Base-by-base conservation (phyloP, 2,113 vertebrate genomes). In the Galeopterus variegatus region DNA sequence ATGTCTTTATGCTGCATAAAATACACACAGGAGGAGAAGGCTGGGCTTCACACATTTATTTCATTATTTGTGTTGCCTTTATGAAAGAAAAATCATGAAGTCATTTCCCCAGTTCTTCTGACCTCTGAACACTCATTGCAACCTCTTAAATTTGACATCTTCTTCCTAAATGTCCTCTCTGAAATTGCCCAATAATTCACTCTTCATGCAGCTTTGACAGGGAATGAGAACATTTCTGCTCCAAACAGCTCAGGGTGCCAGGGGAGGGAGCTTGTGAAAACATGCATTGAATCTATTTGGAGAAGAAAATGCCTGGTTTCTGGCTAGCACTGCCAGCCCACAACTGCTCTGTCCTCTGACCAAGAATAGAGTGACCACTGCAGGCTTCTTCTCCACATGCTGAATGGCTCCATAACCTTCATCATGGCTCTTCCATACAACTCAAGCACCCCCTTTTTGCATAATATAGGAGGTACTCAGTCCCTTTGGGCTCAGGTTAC, bases 1-100 rank as follows among this genome's bases (percentile, higher is more conserved):
- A 9, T 72, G 96, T 56, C 93, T 88, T 52, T 52, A 69, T 73
- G 96, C 94, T 69, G 96, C 95, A 48, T 88, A 93, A 95, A 98
- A 90, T 67, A 79, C 93, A 87, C 94, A 52, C 83, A 91, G 56
- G 79, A 88, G 92, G 94, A 79, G 58, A 80, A n/a, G 75, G 69
- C 5, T 1, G 12, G 69, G 52, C 26, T 6, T 31, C 79, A 2
- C 83, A 75, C 58, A 31, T 96, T 93, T 81, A 62, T 76, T 90
- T 94, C 80, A 8, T 77, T 96, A 50, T 4, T 86, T 93, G 94
- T 94, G 33, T 48, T 26, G 52, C 82, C 6, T 65, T 79, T 1
- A 10, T 45, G 23, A 33, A 95, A 90, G 52, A 88, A 90, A 58
- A 21, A 76, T 56, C 31, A 41, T 13, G 45, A 18, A 64, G 36